These are phyloP conservation scores for Malurus cyaneus DNA, from an alignment of 2,113 vertebrate species.

Conservation along the genomic window DNA sequence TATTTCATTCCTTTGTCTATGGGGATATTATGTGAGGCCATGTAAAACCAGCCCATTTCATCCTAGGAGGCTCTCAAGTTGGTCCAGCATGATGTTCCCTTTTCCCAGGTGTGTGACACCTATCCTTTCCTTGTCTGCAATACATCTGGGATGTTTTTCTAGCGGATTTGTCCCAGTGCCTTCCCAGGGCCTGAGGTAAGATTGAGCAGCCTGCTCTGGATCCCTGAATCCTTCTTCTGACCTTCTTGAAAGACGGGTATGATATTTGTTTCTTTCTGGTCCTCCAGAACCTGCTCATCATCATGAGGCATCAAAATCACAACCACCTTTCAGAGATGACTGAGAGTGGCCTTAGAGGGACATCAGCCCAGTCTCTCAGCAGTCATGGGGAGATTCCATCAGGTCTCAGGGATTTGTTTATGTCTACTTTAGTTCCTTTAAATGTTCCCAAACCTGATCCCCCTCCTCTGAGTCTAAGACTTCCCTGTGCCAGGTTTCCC, in stretches of 20 bases:
- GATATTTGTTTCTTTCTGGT: neutral
- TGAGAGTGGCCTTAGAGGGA: neutral
- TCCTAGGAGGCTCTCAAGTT: rapidly evolving
- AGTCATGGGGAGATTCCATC: neutral
- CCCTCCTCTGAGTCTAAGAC: neutral
- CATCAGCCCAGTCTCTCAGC: neutral
- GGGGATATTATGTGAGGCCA: neutral
- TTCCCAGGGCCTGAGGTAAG: neutral
- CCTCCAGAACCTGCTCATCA: neutral
- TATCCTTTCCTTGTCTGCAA: neutral
- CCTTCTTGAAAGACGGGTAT: neutral
- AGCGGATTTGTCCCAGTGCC: neutral
- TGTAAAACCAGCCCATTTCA: neutral
- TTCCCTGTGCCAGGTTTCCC: neutral
- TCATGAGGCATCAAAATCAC: neutral
- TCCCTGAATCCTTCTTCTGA: neutral
- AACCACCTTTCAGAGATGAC: neutral
- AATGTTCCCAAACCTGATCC: neutral
- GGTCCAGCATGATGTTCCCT: neutral
- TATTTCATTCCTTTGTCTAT: neutral
- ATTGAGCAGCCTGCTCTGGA: neutral
- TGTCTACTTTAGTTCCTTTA: neutral
- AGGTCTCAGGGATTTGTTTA: neutral
- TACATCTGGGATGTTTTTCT: neutral
- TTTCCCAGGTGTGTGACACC: neutral